Base-by-base conservation (phyloP, 2,888 invertebrate species). In the Leptinotarsa haldemani region DNA sequence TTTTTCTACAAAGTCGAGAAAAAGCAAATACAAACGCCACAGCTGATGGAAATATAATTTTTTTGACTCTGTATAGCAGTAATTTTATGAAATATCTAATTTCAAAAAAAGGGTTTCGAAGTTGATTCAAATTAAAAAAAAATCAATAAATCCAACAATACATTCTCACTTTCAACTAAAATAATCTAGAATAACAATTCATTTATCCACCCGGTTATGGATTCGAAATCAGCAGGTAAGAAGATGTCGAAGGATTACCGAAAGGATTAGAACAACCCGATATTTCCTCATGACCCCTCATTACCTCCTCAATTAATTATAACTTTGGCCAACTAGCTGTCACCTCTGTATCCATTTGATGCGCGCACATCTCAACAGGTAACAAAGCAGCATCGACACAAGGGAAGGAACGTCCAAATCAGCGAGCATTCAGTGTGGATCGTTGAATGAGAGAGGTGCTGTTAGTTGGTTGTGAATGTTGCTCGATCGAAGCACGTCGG, bases 301-400 rank as follows among this genome's bases (percentile, higher is more conserved):
- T 61, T 40, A 61, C 61, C 61, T 40, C 15, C 25, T 9, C 25
- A 61, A 61, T n/a, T 61, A 40, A 61, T 61, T 22, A 52, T 22
- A 56, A 56, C 22, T 56, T 56, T 56, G 40, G 40, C 16, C 61
- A 30, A 30, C 40, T 30, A 30, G 25, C 12, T 22, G 4, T 58
- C 15, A 22, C 58, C 25, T 9, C 40, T 9, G 9, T 40, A 40
- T 9, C 61, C 61, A 61, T 30, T 61, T 61, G 58, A 58, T 58
- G 25, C 40, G 61, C 61, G 40, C 61, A 61, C 61, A 61, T 30
- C 61, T 40, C 18, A 61, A 12, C 40, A 40, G 40, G 61, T 61
- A 61, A 61, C 61, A 40, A 40, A 61, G n/a, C 40, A 25, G 61
- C 16, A 61, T 30, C 40, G 25, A 40, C 40, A 9, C 40, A 40